Conservation (phyloP, 1,140 invertebrate genomes). For the Sogatella furcifera region DNA sequence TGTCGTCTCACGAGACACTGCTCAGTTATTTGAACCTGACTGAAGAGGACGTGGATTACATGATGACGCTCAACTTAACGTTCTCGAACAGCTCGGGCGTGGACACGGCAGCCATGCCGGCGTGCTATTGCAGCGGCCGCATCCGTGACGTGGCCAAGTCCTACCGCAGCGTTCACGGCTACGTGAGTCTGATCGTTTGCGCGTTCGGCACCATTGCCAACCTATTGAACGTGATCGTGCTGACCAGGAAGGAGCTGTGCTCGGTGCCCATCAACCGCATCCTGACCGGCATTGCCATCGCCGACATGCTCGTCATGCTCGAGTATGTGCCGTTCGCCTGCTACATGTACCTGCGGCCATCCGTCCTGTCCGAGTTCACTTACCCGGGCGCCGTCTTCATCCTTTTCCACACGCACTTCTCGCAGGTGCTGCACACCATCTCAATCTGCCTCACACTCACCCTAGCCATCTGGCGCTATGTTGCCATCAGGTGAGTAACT, state of each 20-base stretch:
- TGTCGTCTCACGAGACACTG: not conserved
- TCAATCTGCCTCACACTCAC: conserved; percentile 79
- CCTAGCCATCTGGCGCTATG: conserved; percentile 63
- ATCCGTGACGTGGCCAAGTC: conserved; percentile 4
- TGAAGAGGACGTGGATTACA: conserved; percentile 3
- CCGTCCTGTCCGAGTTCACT: conserved; percentile 42
- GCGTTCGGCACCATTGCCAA: conserved; percentile 84
- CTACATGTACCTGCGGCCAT: conserved; percentile 56
- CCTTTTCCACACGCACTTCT: conserved; percentile 69
- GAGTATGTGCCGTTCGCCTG: conserved; percentile 76
- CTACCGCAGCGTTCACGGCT: conserved; percentile 38
- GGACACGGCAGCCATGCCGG: not conserved
- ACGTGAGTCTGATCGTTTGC: conserved; percentile 62
- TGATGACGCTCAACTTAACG: conserved; percentile 6
- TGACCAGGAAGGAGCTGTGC: conserved; percentile 73
- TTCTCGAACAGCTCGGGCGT: not conserved
- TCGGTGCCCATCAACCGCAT: conserved; percentile 73
- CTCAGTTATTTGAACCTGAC: conserved; percentile 4
- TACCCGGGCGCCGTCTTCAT: conserved; percentile 60
- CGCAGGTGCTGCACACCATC: conserved; percentile 68
- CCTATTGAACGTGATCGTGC: conserved; percentile 74
- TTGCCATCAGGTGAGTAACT: conserved; percentile 46
- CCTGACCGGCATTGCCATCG: conserved; percentile 65
- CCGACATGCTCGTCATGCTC: conserved; percentile 77
- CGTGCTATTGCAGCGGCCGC: not conserved